Evolutionary conservation across 2,113 vertebrate genomes (phyloP).

Genomic region (Gallinago undulata): DNA sequence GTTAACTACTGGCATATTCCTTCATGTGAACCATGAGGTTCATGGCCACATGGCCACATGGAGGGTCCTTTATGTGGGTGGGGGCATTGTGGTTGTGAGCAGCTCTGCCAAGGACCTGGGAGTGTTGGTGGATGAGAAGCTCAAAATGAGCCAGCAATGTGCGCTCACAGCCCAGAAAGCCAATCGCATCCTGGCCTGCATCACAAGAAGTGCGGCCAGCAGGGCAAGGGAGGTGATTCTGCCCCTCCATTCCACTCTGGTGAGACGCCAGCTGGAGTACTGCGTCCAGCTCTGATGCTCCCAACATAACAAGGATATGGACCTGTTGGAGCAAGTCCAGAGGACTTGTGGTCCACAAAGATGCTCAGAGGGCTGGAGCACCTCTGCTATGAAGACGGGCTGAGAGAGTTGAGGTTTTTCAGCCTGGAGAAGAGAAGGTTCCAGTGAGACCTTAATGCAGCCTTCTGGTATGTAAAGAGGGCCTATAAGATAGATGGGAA

Average conservation of each 20-base stretch:
- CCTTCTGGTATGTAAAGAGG: neutral
- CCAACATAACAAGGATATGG: accelerated
- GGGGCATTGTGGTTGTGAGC: neutral
- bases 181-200: accelerated
- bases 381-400: accelerated
- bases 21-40: neutral
- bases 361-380: neutral
- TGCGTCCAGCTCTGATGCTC: neutral
- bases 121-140: neutral
- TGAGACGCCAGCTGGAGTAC: neutral
- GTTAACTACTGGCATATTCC: neutral
- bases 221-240: neutral
- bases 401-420: neutral
- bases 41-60: neutral
- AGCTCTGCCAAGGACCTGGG: accelerated
- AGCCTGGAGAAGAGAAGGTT: neutral
- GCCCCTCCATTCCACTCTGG: accelerated
- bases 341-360: neutral
- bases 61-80: neutral
- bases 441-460: accelerated
- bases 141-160: accelerated
- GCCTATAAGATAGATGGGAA: accelerated
- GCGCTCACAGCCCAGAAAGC: accelerated
- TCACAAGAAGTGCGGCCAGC: accelerated
- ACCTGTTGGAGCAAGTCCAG: accelerated